phyloP scores from a whole-genome alignment of 2,888 invertebrate genomes.

The Synergus umbraculus region DNA sequence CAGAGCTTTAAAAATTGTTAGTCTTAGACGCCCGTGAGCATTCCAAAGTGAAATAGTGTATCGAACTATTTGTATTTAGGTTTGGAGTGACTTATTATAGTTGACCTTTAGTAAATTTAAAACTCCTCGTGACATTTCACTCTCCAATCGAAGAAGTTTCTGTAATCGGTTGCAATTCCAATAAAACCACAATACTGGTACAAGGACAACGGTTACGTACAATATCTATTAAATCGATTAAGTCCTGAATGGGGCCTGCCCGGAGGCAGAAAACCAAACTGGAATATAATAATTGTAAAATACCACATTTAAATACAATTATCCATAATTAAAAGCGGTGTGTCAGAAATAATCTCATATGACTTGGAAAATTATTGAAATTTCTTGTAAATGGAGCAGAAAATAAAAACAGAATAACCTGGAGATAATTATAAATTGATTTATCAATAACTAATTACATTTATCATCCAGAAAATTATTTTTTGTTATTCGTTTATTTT shows the following conservation, averaged over 20 bases:
- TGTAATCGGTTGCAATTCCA: slow-evolving; percentile 4
- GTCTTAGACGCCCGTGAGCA: not conserved
- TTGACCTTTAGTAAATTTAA: not conserved
- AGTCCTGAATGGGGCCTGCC: slow-evolving; percentile 8
- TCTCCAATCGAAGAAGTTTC: slow-evolving; percentile 9
- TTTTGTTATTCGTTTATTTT: not conserved
- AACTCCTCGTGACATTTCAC: slow-evolving; percentile 11
- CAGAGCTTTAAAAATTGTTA: not conserved
- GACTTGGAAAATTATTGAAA: not conserved
- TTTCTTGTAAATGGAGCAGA: not conserved
- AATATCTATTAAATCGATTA: slow-evolving; percentile 19
- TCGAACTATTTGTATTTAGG: not conserved
- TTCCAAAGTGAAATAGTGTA: not conserved
- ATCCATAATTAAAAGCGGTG: slow-evolving; percentile 20
- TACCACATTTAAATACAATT: slow-evolving; percentile 18
- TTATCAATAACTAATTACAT: not conserved
- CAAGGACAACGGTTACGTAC: slow-evolving; percentile 12
- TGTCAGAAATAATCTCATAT: not conserved
- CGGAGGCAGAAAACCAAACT: not conserved
- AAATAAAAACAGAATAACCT: not conserved
- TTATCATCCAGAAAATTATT: not conserved
- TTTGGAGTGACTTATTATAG: not conserved
- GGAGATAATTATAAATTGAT: not conserved
- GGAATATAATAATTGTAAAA: slow-evolving; percentile 13
- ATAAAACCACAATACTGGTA: slow-evolving; percentile 19